Evolutionary conservation across 2,113 vertebrate species (phyloP).

Genomic region (Onychostoma macrolepis): DNA sequence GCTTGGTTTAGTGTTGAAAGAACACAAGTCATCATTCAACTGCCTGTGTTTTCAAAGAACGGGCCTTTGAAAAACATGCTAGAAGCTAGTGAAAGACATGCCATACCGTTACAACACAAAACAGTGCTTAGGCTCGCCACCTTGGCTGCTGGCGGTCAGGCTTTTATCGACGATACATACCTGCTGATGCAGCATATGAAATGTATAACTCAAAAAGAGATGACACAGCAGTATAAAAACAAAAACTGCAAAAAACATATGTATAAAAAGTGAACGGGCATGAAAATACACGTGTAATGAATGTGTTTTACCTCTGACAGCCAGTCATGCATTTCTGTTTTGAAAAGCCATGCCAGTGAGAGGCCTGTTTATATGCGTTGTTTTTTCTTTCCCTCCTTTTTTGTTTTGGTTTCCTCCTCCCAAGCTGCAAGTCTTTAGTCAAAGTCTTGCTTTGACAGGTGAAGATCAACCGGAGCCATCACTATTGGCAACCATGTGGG

Average conservation of each 20-base stretch:
- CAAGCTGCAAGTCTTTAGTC: constrained; percentile 75
- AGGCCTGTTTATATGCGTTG: constrained; percentile 47
- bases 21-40: constrained; percentile 74
- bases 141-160: background rate
- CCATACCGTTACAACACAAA: constrained; percentile 37
- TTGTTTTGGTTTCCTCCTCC: constrained; percentile 69
- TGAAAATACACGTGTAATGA: constrained; percentile 31
- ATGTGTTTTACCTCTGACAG: constrained; percentile 27
- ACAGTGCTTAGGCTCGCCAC: constrained; percentile 37
- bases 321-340: constrained; percentile 40
- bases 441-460: constrained; percentile 80
- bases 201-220: constrained; percentile 15
- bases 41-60: constrained; percentile 52
- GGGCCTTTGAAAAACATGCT: constrained; percentile 54
- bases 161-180: constrained; percentile 17
- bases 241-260: background rate
- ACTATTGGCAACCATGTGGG: constrained; percentile 72
- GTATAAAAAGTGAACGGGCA: constrained; percentile 14
- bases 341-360: constrained; percentile 38
- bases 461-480: constrained; percentile 76
- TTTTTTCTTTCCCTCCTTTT: constrained; percentile 64
- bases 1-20: constrained; percentile 67
- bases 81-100: constrained; percentile 50
- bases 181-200: constrained; percentile 25
- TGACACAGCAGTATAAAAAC: background rate